These are phyloP conservation scores for Dryobotodes eremita DNA, from an alignment of 2,888 invertebrate species.

Conservation along the genomic window DNA sequence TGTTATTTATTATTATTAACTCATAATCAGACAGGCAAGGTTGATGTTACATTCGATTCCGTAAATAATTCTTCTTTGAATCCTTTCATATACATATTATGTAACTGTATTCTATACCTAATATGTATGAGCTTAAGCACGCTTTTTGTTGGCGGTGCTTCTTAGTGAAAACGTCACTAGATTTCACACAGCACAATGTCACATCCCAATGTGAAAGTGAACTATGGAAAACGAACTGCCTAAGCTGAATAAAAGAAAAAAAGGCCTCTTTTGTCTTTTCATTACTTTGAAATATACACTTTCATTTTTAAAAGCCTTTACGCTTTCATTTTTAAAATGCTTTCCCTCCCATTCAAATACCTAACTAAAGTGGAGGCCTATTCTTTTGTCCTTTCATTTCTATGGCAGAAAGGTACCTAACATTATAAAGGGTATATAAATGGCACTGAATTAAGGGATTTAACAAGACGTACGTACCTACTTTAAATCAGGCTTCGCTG, in stretches of 20 bases:
- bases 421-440: not conserved
- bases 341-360: constrained; percentile 10
- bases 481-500: not conserved
- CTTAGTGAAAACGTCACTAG: not conserved
- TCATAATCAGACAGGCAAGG: constrained; percentile 6
- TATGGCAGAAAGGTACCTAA: not conserved
- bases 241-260: constrained; percentile 1
- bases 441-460: not conserved
- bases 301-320: constrained; percentile 7
- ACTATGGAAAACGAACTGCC: not conserved
- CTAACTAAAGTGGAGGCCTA: not conserved
- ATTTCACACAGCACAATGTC: not conserved
- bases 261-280: not conserved
- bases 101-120: not conserved
- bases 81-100: constrained; percentile 20
- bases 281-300: constrained; percentile 6
- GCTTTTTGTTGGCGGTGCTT: not conserved
- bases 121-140: not conserved
- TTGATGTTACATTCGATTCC: constrained; percentile 34
- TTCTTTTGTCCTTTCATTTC: constrained; percentile 4
- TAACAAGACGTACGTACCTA: not conserved
- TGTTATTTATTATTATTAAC: constrained; percentile 1
- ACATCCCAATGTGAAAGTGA: constrained; percentile 2
- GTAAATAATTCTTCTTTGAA: constrained; percentile 17
- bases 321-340: constrained; percentile 6